These are phyloP conservation scores for Graptemys geographica DNA, from an alignment of 2,797 vertebrate genomes.

Conservation along the genomic window DNA sequence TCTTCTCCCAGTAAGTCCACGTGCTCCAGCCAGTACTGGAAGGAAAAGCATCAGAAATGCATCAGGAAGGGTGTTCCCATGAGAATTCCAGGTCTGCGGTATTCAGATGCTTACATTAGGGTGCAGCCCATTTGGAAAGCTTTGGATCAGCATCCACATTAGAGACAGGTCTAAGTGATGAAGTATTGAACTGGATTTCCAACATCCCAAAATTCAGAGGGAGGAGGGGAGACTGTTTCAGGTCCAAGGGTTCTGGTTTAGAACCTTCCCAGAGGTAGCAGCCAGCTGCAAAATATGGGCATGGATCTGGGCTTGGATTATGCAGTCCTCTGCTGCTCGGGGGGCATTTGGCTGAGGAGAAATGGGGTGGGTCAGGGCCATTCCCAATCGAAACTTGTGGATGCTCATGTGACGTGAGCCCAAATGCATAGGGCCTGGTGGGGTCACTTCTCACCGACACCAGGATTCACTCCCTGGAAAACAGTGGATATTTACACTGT, in stretches of 20 bases:
- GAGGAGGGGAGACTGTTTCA: background rate
- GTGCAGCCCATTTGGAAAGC: background rate
- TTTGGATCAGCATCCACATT: background rate
- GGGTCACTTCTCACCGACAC: background rate
- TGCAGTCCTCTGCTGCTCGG: background rate
- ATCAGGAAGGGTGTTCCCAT: constrained; percentile 14
- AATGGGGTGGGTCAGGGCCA: background rate
- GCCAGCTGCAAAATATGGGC: background rate
- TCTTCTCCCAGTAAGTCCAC: background rate
- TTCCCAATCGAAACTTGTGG: background rate
- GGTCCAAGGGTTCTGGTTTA: background rate
- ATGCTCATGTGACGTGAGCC: background rate
- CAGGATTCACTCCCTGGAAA: background rate
- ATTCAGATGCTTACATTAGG: background rate
- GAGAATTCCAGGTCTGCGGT: background rate
- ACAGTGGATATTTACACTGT: background rate
- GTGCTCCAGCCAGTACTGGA: constrained; percentile 19
- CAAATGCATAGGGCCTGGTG: background rate
- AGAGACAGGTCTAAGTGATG: background rate
- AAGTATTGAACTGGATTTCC: background rate
- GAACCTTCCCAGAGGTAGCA: background rate
- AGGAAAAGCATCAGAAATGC: background rate
- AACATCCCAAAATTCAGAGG: background rate
- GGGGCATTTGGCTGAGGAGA: background rate
- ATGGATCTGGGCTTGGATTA: background rate